Percentiles rank a stretch among this genome's conserved stretches.
phyloP scores from a whole-genome alignment of 2,888 invertebrate species.

The Chymomyza procnemis region DNA sequence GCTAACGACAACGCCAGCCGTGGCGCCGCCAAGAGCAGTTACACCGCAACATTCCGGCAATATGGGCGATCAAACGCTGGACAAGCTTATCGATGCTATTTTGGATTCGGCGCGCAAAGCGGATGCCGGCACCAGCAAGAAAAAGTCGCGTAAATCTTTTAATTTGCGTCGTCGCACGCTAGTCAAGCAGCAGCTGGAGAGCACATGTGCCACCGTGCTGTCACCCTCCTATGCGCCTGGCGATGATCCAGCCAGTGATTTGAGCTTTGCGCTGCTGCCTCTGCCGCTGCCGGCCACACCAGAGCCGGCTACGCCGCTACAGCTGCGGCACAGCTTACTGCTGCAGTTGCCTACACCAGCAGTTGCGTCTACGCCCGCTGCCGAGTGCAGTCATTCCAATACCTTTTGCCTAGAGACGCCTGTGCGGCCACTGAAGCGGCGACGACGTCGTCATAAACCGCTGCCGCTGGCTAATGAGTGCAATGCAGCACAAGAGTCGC shows the following conservation, averaged over 20 bases:
- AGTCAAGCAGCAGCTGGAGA: conserved; percentile 66
- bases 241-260: conserved; percentile 78
- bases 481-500: conserved; percentile 41
- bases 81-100: conserved; percentile 77
- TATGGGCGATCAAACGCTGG: conserved; percentile 77
- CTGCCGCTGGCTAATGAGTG: not conserved
- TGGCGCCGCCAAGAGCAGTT: conserved; percentile 24
- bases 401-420: conserved; percentile 71
- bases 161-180: conserved; percentile 74
- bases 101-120: conserved; percentile 77
- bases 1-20: conserved; percentile 5
- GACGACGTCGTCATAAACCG: conserved; percentile 4
- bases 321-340: conserved; percentile 34
- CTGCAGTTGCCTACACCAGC: conserved; percentile 57
- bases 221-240: conserved; percentile 77
- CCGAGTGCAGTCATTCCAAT: conserved; percentile 24
- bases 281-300: conserved; percentile 45
- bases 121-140: conserved; percentile 54
- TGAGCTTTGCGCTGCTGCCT: conserved; percentile 66
- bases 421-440: conserved; percentile 51
- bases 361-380: not conserved
- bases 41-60: conserved; percentile 67
- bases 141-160: conserved; percentile 70
- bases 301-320: conserved; percentile 47
- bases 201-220: conserved; percentile 49